Conservation (phyloP, 1,140 invertebrate species). For the Ips typographus region DNA sequence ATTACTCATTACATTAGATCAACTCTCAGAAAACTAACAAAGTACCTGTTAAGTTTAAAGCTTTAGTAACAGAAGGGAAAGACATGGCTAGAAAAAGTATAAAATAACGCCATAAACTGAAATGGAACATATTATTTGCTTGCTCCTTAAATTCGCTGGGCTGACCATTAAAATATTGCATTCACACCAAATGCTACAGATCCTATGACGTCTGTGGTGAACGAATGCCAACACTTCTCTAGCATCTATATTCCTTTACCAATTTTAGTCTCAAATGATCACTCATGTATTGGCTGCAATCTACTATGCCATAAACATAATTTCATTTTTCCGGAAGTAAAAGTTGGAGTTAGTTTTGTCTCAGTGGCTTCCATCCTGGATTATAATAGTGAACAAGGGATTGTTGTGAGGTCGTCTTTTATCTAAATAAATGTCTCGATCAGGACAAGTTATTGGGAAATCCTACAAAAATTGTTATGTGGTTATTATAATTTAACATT, state of each 20-base stretch:
- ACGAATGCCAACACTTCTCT: constrained; percentile 54
- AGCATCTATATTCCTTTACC: constrained; percentile 8
- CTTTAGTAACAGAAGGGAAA: constrained; percentile 1
- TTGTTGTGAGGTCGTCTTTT: constrained; percentile 52
- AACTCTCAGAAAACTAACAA: not conserved
- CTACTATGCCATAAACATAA: constrained; percentile 50
- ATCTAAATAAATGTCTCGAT: constrained; percentile 51
- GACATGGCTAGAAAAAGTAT: not conserved
- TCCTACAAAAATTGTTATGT: constrained; percentile 40
- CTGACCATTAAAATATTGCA: constrained; percentile 57
- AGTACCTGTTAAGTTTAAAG: not conserved
- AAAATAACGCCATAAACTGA: not conserved
- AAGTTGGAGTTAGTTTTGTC: constrained; percentile 55
- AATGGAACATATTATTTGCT: not conserved
- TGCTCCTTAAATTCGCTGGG: constrained; percentile 56
- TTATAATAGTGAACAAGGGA: constrained; percentile 54
- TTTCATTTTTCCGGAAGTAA: constrained; percentile 57
- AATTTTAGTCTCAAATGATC: constrained; percentile 40
- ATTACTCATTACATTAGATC: too few species aligned
- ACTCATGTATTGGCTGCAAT: constrained; percentile 46
- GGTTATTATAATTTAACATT: too few species aligned
- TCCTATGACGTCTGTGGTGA: constrained; percentile 65
- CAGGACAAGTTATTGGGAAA: constrained; percentile 54
- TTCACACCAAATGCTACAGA: constrained; percentile 64
- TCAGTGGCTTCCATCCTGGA: constrained; percentile 54